Evolutionary conservation across 2,797 vertebrate genomes (phyloP).

Genomic region (Channallabes apus): DNA sequence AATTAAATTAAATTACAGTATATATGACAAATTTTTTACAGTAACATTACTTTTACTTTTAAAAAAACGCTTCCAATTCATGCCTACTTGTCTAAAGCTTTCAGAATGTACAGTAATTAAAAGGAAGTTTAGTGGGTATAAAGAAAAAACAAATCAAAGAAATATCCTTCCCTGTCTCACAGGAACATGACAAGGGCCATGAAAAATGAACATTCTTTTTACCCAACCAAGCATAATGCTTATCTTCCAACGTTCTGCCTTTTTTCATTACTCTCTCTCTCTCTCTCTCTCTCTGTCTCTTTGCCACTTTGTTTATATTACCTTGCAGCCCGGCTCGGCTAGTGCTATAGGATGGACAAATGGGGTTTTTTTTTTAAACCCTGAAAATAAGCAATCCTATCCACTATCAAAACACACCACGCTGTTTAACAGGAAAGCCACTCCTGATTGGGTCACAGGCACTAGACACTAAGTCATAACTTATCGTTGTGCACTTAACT

Average conservation of each 20-base stretch:
- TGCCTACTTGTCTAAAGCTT: neutral
- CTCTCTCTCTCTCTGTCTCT: neutral
- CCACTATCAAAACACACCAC: constrained; percentile 53
- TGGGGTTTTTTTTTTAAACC: constrained; percentile 45
- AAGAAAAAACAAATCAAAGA: neutral
- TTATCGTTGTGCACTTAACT: constrained; percentile 24
- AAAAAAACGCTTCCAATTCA: neutral
- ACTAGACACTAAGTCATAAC: constrained; percentile 17
- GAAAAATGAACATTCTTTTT: constrained; percentile 23
- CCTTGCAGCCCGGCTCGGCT: constrained; percentile 30
- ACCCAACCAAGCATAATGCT: constrained; percentile 23
- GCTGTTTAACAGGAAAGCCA: constrained; percentile 37
- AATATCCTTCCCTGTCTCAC: neutral
- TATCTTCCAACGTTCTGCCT: constrained; percentile 7
- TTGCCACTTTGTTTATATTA: constrained; percentile 48
- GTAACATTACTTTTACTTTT: neutral
- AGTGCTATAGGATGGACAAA: constrained; percentile 41
- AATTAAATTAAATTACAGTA: too few relatives aligned
- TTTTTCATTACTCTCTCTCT: constrained; percentile 11
- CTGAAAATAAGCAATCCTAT: constrained; percentile 49
- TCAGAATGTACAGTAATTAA: neutral
- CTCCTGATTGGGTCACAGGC: constrained; percentile 35
- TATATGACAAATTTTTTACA: neutral
- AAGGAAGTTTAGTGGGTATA: neutral
- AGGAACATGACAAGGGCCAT: constrained; percentile 21